phyloP scores from a whole-genome alignment of 1,140 invertebrate species.

The Meloidogyne chitwoodi region DNA sequence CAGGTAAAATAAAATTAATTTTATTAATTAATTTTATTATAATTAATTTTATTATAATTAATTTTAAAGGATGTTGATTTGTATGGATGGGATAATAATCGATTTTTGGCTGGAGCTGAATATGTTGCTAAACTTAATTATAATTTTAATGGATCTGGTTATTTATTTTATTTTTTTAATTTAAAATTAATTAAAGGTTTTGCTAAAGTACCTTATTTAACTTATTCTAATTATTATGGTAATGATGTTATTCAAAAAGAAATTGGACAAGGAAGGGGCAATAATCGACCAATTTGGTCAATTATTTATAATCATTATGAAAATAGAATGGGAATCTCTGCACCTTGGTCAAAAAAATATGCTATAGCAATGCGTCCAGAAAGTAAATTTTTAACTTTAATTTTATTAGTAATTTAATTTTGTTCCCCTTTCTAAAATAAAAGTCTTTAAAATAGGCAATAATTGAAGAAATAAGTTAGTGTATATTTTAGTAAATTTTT shows the following conservation, averaged over 20 bases:
- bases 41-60: too few relatives aligned
- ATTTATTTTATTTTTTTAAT: not conserved
- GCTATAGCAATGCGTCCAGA: not conserved
- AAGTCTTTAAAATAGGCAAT: too few relatives aligned
- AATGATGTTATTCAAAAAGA: not conserved
- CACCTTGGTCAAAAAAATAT: not conserved
- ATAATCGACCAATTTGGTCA: not conserved
- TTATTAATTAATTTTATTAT: too few relatives aligned
- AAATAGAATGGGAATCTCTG: not conserved
- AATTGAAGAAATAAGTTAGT: too few relatives aligned
- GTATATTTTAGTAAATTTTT: not conserved
- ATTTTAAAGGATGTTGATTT: not conserved
- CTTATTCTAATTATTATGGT: not conserved
- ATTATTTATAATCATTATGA: not conserved
- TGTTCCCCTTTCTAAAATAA: too few relatives aligned
- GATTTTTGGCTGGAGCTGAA: not conserved
- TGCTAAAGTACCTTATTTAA: not conserved
- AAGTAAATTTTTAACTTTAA: too few relatives aligned
- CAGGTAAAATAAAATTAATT: not conserved
- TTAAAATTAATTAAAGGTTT: not conserved
- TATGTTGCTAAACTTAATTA: not conserved
- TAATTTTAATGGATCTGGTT: not conserved
- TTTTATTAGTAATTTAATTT: too few relatives aligned
- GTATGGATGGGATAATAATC: not conserved
- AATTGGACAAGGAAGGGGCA: not conserved